Evolutionary conservation across 2,888 invertebrate genomes (phyloP).

Genomic region (Antheraea assamensis): DNA sequence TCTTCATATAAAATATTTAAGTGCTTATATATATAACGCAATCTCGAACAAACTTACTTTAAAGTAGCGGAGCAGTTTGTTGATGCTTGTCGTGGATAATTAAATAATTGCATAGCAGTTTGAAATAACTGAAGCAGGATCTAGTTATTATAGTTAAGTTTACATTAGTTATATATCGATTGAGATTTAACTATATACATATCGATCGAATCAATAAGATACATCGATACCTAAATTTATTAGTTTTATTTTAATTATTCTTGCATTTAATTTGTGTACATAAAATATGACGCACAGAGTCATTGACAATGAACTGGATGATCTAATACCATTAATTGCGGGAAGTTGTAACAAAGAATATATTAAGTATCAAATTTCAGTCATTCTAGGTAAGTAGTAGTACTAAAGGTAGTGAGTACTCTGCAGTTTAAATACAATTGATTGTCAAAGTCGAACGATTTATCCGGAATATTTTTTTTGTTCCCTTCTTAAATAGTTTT

Average conservation of each 20-base stretch:
- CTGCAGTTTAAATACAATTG: not conserved
- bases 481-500: not conserved
- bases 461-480: not conserved
- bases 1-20: too few relatives aligned
- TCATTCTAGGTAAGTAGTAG: not conserved
- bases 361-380: not conserved
- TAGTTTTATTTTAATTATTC: not conserved
- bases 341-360: constrained; percentile 4
- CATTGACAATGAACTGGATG: constrained; percentile 1
- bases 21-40: too few relatives aligned
- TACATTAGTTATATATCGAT: too few relatives aligned
- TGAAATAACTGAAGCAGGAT: too few relatives aligned
- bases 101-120: too few relatives aligned
- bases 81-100: too few relatives aligned
- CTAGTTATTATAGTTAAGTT: too few relatives aligned
- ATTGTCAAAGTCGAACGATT: not conserved
- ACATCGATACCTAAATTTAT: not conserved
- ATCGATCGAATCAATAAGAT: not conserved
- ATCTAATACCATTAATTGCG: constrained; percentile 5
- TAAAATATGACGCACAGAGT: constrained; percentile 10
- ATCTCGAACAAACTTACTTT: too few relatives aligned
- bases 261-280: not conserved
- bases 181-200: too few relatives aligned
- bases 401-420: not conserved
- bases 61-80: too few relatives aligned